These are phyloP conservation scores for Colletes gigas DNA, from an alignment of 1,140 invertebrate genomes.

Conservation along the genomic window DNA sequence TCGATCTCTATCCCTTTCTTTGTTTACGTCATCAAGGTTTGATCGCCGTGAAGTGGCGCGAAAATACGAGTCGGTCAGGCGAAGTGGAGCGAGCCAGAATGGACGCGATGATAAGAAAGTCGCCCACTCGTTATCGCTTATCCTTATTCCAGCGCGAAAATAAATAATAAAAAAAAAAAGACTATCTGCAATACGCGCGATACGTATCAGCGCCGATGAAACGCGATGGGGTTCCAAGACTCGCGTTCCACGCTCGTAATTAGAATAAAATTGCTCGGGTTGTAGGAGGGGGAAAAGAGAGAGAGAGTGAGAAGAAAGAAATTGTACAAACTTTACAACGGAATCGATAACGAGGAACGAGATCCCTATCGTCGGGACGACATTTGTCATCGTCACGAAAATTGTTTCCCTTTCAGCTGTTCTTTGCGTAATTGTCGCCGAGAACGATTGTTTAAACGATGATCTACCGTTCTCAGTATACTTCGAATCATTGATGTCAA, in stretches of 20 bases:
- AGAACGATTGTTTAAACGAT: background rate
- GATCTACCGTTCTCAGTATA: no score
- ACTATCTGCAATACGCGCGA: conserved; percentile 38
- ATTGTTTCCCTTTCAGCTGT: background rate
- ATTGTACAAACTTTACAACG: background rate
- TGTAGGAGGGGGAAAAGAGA: background rate
- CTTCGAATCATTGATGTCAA: no score
- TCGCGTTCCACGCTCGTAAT: conserved; percentile 1
- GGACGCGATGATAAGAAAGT: conserved; percentile 45
- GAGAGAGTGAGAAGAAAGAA: background rate
- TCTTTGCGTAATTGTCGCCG: no score
- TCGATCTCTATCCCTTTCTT: background rate
- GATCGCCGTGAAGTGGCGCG: conserved; percentile 65
- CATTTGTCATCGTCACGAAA: conserved; percentile 2
- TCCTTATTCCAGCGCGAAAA: conserved; percentile 26
- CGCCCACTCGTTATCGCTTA: conserved; percentile 38
- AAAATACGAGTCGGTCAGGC: conserved; percentile 68
- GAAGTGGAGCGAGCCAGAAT: conserved; percentile 70
- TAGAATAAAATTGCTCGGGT: conserved; percentile 12
- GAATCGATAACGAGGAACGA: background rate
- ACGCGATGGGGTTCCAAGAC: background rate
- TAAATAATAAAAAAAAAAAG: background rate
- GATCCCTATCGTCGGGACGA: background rate
- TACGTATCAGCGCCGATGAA: conserved; percentile 34
- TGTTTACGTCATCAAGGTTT: background rate